These are phyloP conservation scores for Rhinoraja longicauda DNA, from an alignment of 2,797 vertebrate genomes.

Conservation along the genomic window DNA sequence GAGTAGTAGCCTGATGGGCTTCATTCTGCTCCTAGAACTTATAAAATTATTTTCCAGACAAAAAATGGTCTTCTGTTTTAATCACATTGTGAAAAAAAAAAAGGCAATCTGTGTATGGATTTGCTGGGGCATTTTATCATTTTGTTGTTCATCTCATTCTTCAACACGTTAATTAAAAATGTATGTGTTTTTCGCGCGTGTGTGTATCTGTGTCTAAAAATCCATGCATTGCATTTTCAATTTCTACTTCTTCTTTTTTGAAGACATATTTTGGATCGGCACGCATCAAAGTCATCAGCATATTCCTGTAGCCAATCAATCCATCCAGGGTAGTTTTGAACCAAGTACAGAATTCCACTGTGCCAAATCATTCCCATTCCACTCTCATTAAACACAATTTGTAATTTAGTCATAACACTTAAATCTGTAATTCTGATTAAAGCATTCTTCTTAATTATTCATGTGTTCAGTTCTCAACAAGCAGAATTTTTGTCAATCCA, in stretches of 20 bases:
- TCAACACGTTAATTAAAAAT: not conserved
- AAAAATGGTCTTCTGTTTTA: not conserved
- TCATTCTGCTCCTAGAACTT: too few species aligned
- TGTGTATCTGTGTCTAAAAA: not conserved
- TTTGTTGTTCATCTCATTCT: not conserved
- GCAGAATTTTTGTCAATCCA: not conserved
- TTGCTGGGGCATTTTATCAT: not conserved
- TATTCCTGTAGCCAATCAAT: not conserved
- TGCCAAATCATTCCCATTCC: not conserved
- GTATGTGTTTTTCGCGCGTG: not conserved
- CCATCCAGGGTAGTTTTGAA: not conserved
- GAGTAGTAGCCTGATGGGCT: too few species aligned
- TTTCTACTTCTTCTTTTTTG: not conserved
- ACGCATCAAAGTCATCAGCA: not conserved
- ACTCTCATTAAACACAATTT: not conserved
- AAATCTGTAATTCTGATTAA: conserved; percentile 35
- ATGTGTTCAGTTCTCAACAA: conserved; percentile 22
- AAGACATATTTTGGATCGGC: not conserved
- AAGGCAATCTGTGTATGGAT: not conserved
- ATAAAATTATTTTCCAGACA: not conserved
- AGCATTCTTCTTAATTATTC: conserved; percentile 29
- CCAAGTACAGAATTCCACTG: not conserved
- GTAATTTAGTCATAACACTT: conserved; percentile 11
- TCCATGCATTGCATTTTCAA: not conserved
- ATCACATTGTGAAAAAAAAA: not conserved